Base-by-base conservation (phyloP, 2,888 invertebrate species). In the Xanthorhoe designata region DNA sequence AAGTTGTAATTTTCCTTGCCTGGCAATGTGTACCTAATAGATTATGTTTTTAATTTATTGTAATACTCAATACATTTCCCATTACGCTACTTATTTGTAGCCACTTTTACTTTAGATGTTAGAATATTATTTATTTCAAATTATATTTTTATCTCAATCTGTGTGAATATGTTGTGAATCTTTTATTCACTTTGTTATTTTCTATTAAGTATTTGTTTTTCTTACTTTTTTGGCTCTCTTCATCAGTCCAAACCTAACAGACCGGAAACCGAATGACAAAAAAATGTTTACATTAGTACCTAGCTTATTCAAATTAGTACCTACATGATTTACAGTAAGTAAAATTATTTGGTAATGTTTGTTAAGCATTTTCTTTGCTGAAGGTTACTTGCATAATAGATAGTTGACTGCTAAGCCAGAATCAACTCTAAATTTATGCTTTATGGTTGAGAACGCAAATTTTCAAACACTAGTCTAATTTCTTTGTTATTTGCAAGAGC, bases 51-150 rank as follows among this genome's bases (percentile, higher is more conserved):
- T 71, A 63, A 66, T 70, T 68, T 68, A 69, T 66, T 62, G 47
- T 63, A 71, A 73, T 72, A 74, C 73, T 73, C 73, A 67, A 51
- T 52, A 65, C 63, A 71, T 73, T 71, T 66, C 61, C 68, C 73
- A 69, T 64, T 61, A 42, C 19, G 54, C 35, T 53, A 47, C 15
- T 47, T 19, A 17, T 52, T 53, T 45, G 52, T 57, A 58, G 50
- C 17, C 38, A 66, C 35, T 61, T n/a, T 64, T 65, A 52, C 55
- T 52, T 59, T 71, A 65, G 35, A 32, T 69, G 42, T 60, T 63
- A 55, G 18, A 59, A 53, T 19, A 57, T 64, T 68, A 64, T 61
- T 68, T 64, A 61, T 61, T 61, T 47, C n/a, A 54, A 24, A 38
- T 15, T 7, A n/a, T 17, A 47, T 47, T 17, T 32, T 32, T 35